phyloP scores from a whole-genome alignment of 2,888 invertebrate species.

The Zygothrica quintamaculata region DNA sequence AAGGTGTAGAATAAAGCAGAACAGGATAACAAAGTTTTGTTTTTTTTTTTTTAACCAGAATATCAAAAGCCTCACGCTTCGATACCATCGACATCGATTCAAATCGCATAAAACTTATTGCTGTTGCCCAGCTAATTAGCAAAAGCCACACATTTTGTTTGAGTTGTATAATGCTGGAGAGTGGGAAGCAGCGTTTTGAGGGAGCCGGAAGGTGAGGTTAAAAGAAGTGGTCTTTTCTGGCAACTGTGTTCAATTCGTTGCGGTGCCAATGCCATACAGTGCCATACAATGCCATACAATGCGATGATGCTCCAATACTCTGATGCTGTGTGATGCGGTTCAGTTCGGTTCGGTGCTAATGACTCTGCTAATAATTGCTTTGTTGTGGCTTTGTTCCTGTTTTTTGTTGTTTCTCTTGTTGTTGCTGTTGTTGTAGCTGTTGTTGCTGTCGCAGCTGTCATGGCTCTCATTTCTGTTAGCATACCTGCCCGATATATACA shows the following conservation, averaged over 20 bases:
- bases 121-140: slow-evolving; percentile 53
- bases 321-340: slow-evolving; percentile 2
- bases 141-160: slow-evolving; percentile 33
- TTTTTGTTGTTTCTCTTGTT: slow-evolving; percentile 14
- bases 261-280: neutral
- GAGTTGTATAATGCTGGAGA: neutral
- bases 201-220: too few relatives aligned
- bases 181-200: too few relatives aligned
- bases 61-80: too few relatives aligned
- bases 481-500: slow-evolving; percentile 8
- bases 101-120: slow-evolving; percentile 51
- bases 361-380: slow-evolving; percentile 70
- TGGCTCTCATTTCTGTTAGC: slow-evolving; percentile 16
- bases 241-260: neutral
- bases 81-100: slow-evolving; percentile 39
- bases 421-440: slow-evolving; percentile 22
- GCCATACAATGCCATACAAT: neutral
- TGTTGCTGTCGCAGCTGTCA: slow-evolving; percentile 28
- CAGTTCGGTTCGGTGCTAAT: slow-evolving; percentile 50
- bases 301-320: too few relatives aligned
- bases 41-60: too few relatives aligned
- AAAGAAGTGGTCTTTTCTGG: too few relatives aligned
- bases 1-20: too few relatives aligned
- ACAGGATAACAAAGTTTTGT: too few relatives aligned
- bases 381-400: slow-evolving; percentile 55